Evolutionary conservation across 1,140 invertebrate species (phyloP), one percentile per base, ranked within the genome.

Genomic region (Papilio xuthus): DNA sequence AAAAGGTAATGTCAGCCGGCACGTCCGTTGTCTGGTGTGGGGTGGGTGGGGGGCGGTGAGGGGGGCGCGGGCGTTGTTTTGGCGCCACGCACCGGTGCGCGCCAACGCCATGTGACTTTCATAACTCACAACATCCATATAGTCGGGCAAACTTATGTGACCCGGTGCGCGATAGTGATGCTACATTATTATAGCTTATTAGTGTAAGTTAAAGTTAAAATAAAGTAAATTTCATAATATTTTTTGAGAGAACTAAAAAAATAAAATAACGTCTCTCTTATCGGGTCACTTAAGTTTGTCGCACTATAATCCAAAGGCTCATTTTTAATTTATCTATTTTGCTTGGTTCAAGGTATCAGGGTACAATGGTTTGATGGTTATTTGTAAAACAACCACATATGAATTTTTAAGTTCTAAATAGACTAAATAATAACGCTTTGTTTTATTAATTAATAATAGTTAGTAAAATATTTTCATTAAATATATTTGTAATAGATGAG

Each of bases 311-410:
- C 15, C 32, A 67, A 26, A 26, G 15, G 23, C 10, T 60, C 26
- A 28, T 28, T 67, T 67, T 67, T 26, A 67, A 67, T 67, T 67
- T 67, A 28, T 67, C 60, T 67, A 26, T 67, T 67, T 67, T 67
- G 13, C 26, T 67, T 15, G 26, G 60, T 67, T 44, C 50, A 53
- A 53, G 50, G 26, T 28, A 63, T 28, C 60, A 28, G 23, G 60
- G 23, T 67, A 60, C 56, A 60, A n/a, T n/a, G n/a, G n/a, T n/a
- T n/a, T 13, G 56, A 26, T 2, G 18, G 23, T n/a, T 44, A 13
- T n/a, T n/a, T 44, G 42, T 53, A 1, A 37, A 37, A 37, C 7
- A 37, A 37, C 7, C n/a, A 53, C 9, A 53, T 20, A 20, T 53
- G 50, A n/a, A 53, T 9, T 20, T 18, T n/a, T 8, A 20, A 37